Percentiles rank a stretch among this genome's conserved stretches.
phyloP scores from a whole-genome alignment of 2,888 invertebrate genomes.

The Charanyca ferruginea region DNA sequence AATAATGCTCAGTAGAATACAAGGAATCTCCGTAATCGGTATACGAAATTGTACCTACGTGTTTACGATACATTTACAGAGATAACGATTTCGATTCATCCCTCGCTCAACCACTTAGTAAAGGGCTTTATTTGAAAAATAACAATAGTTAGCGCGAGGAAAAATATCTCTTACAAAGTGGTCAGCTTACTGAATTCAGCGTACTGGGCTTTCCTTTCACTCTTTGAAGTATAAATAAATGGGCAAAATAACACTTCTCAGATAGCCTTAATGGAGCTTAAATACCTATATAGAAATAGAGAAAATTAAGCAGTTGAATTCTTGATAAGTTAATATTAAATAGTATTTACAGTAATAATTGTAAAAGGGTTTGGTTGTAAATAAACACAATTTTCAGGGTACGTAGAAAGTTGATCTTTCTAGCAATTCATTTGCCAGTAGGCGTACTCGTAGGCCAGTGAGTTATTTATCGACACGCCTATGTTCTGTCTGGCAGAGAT shows the following conservation, averaged over 20 bases:
- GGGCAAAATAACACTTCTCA: conserved; percentile 21
- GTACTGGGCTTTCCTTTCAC: conserved; percentile 23
- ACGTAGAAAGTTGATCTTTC: conserved; percentile 15
- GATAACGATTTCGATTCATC: conserved; percentile 57
- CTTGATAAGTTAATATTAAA: conserved; percentile 23
- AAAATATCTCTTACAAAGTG: conserved; percentile 54
- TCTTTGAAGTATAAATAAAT: conserved; percentile 23
- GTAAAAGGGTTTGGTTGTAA: conserved; percentile 20
- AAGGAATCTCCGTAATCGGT: conserved; percentile 37
- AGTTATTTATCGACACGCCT: conserved; percentile 38
- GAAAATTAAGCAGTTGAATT: conserved; percentile 5
- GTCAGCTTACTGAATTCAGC: conserved; percentile 37
- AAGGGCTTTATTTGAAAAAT: conserved; percentile 60
- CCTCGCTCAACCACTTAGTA: conserved; percentile 55
- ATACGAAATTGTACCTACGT: conserved; percentile 49
- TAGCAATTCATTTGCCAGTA: conserved; percentile 21
- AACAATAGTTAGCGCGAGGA: conserved; percentile 45
- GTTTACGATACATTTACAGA: conserved; percentile 56
- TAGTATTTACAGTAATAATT: conserved; percentile 20
- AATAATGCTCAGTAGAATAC: conserved; percentile 46
- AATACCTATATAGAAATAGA: conserved; percentile 6
- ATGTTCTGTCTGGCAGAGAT: conserved; percentile 3
- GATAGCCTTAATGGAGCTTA: conserved; percentile 18
- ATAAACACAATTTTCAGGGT: conserved; percentile 11
- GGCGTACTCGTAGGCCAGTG: conserved; percentile 23